A percentile compares a stretch with the other conserved stretches of the same genome.
Conservation (phyloP, 1,140 invertebrate species). For the Anoplophora glabripennis region DNA sequence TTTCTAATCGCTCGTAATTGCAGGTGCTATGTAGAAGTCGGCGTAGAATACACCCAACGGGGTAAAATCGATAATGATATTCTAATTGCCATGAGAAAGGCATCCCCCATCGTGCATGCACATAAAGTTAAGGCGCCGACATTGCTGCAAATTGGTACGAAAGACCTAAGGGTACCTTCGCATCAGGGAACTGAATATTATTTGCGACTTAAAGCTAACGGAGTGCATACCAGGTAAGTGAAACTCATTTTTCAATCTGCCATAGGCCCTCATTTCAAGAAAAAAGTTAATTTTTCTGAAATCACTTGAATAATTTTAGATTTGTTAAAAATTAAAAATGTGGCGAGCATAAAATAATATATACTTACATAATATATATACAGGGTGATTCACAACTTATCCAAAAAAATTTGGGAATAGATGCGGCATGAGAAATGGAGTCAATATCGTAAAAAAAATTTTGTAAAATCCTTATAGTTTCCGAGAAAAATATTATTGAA, state of each 20-base stretch:
- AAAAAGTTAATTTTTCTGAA: too few relatives aligned
- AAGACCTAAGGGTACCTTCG: conserved; percentile 78
- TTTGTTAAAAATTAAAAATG: too few relatives aligned
- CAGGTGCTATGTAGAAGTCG: conserved; percentile 58
- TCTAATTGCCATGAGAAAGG: conserved; percentile 59
- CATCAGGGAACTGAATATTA: conserved; percentile 72
- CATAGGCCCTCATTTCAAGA: background rate
- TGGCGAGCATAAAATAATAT: too few relatives aligned
- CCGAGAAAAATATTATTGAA: too few relatives aligned
- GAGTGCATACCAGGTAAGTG: conserved; percentile 34
- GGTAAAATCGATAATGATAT: conserved; percentile 55
- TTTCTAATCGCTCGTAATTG: background rate
- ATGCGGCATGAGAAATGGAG: too few relatives aligned
- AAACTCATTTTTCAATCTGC: background rate
- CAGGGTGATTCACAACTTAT: too few relatives aligned
- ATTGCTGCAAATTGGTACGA: conserved; percentile 74
- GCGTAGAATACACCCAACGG: conserved; percentile 51
- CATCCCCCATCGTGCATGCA: conserved; percentile 63
- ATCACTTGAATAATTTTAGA: too few relatives aligned
- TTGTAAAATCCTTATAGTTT: too few relatives aligned
- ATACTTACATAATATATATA: too few relatives aligned
- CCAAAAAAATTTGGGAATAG: too few relatives aligned
- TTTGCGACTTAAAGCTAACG: conserved; percentile 60
- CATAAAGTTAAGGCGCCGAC: conserved; percentile 77
- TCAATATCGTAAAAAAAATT: too few relatives aligned